These are phyloP conservation scores for Pollimyrus isidori DNA, from an alignment of 2,113 vertebrate genomes.

Conservation along the genomic window DNA sequence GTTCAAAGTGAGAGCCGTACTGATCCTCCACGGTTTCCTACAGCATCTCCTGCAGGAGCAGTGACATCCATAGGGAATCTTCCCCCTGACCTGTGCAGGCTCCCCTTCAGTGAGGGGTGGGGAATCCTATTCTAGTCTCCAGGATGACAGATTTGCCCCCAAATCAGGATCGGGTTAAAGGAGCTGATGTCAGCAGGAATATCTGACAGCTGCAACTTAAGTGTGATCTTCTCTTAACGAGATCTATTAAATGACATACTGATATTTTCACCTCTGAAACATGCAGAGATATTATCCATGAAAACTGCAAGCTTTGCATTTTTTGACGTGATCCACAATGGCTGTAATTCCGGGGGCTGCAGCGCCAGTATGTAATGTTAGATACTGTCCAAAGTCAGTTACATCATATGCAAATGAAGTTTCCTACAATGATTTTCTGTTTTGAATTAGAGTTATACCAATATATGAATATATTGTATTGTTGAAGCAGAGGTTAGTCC, in stretches of 20 bases:
- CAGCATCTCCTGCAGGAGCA: not conserved
- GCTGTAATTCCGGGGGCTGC: not conserved
- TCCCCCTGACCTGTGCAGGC: not conserved
- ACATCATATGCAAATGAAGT: not conserved
- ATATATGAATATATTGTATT: not conserved
- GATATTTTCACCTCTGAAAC: not conserved
- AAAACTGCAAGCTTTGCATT: not conserved
- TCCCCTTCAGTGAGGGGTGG: not conserved
- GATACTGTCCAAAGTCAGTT: not conserved
- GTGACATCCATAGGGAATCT: not conserved
- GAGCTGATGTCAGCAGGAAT: not conserved
- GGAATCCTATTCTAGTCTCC: not conserved
- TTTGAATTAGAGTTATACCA: not conserved
- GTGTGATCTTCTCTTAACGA: not conserved
- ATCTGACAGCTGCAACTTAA: not conserved
- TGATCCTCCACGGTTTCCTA: not conserved
- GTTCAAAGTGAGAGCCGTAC: not conserved
- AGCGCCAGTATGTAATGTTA: not conserved
- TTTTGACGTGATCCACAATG: not conserved
- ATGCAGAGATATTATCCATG: not conserved
- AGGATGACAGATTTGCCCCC: not conserved
- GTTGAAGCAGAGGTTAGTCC: not conserved
- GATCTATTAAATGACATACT: not conserved
- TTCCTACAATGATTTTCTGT: not conserved
- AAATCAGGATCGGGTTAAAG: not conserved